phyloP scores from a whole-genome alignment of 2,113 vertebrate species.

The Thamnophis sirtalis region DNA sequence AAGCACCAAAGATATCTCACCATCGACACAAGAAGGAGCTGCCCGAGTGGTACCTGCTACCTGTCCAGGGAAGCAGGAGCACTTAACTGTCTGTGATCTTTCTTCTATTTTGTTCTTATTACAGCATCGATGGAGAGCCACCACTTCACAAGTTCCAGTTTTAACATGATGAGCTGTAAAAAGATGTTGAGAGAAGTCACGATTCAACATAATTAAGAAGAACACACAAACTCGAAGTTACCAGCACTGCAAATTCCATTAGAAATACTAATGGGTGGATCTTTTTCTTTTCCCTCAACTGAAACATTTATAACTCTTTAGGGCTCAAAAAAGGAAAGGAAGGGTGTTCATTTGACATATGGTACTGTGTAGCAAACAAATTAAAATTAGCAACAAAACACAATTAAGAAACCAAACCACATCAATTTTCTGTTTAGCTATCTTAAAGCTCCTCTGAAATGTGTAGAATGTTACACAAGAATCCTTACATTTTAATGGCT shows the following conservation, averaged over 20 bases:
- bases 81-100: slow-evolving; percentile 96
- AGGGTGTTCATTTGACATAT: background rate
- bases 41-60: slow-evolving; percentile 96
- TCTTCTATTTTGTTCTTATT: slow-evolving; percentile 99
- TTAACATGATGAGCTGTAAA: slow-evolving; percentile 84
- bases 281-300: background rate
- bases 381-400: background rate
- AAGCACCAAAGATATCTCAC: slow-evolving; percentile 70
- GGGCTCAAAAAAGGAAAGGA: background rate
- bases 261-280: background rate
- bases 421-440: background rate
- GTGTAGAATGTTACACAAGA: background rate
- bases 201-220: slow-evolving; percentile 35
- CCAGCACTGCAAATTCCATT: background rate
- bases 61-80: slow-evolving; percentile 97
- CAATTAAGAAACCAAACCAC: background rate
- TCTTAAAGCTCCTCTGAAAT: background rate
- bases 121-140: slow-evolving; percentile 96
- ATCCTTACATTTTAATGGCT: background rate
- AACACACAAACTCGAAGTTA: slow-evolving; percentile 13
- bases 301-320: background rate
- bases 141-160: slow-evolving; percentile 95
- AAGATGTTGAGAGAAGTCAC: slow-evolving; percentile 39
- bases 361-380: background rate
- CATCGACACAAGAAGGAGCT: slow-evolving; percentile 94